Conservation (phyloP, 1,140 invertebrate genomes). For the Drosophila tsacasi region DNA sequence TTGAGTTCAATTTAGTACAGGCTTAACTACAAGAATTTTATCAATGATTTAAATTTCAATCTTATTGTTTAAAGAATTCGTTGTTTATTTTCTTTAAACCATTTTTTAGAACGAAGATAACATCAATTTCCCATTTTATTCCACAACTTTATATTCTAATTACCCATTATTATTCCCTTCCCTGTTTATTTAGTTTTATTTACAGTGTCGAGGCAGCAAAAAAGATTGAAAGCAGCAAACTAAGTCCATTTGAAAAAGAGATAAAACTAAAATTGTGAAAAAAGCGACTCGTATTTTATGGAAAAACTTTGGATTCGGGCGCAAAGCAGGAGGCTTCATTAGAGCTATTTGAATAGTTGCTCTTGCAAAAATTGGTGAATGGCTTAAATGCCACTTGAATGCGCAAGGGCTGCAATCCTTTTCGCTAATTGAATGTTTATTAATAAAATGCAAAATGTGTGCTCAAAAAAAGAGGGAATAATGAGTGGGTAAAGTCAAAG, state of each 20-base stretch:
- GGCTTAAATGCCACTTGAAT: constrained; percentile 55
- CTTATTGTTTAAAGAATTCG: too few species aligned
- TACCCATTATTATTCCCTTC: neutral
- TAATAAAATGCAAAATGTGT: constrained; percentile 49
- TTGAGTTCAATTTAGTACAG: too few species aligned
- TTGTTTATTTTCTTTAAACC: neutral
- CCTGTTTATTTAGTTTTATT: neutral
- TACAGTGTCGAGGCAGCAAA: constrained; percentile 12
- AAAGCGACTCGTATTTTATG: constrained; percentile 22
- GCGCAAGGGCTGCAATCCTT: constrained; percentile 28
- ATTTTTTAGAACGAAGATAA: neutral
- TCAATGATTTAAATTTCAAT: too few species aligned
- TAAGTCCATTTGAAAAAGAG: constrained; percentile 20
- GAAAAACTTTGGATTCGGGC: constrained; percentile 25
- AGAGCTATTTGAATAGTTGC: constrained; percentile 27
- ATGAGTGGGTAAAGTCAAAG: constrained; percentile 22
- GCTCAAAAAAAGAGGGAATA: constrained; percentile 15
- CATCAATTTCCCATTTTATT: neutral
- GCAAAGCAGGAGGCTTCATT: constrained; percentile 8
- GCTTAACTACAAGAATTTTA: too few species aligned
- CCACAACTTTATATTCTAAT: neutral
- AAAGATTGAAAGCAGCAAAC: constrained; percentile 9
- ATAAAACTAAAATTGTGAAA: constrained; percentile 40
- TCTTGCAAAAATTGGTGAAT: constrained; percentile 26
- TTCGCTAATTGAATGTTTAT: constrained; percentile 78